Conservation (phyloP, 2,888 invertebrate species). For the Drosophila formosana region DNA sequence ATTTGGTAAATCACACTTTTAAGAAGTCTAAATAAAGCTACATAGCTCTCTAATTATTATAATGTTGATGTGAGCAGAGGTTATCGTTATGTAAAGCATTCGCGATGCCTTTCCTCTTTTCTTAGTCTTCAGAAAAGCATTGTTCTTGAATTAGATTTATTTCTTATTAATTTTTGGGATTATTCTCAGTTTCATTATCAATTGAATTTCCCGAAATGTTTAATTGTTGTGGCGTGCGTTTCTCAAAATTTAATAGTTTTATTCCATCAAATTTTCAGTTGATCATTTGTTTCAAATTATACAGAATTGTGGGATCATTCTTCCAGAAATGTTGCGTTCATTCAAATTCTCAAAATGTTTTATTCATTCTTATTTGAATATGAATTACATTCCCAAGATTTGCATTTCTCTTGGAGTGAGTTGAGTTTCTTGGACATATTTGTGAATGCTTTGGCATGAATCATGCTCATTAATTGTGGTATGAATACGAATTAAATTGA, state of each 20-base stretch:
- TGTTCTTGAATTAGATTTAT: background rate
- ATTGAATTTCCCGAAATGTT: background rate
- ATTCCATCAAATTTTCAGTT: background rate
- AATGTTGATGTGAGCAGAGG: background rate
- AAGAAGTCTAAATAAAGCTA: background rate
- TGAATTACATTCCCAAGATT: background rate
- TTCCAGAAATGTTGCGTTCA: too few species aligned
- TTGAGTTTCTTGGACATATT: background rate
- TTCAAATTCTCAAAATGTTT: background rate
- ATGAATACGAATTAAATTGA: slow-evolving; percentile 10
- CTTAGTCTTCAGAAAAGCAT: too few species aligned
- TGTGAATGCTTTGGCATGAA: background rate
- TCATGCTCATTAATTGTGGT: slow-evolving; percentile 1
- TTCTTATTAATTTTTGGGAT: too few species aligned
- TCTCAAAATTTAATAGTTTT: background rate
- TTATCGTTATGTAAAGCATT: background rate
- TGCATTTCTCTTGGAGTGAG: background rate
- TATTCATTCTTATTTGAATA: background rate
- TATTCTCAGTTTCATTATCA: background rate
- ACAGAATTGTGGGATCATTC: too few species aligned
- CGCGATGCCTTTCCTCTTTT: too few species aligned
- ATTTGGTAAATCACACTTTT: background rate
- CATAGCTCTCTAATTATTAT: background rate
- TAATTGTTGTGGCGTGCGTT: background rate
- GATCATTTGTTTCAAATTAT: background rate